Evolutionary conservation across 2,797 vertebrate genomes (phyloP).

Genomic region (Hapalemur alaotrensis): DNA sequence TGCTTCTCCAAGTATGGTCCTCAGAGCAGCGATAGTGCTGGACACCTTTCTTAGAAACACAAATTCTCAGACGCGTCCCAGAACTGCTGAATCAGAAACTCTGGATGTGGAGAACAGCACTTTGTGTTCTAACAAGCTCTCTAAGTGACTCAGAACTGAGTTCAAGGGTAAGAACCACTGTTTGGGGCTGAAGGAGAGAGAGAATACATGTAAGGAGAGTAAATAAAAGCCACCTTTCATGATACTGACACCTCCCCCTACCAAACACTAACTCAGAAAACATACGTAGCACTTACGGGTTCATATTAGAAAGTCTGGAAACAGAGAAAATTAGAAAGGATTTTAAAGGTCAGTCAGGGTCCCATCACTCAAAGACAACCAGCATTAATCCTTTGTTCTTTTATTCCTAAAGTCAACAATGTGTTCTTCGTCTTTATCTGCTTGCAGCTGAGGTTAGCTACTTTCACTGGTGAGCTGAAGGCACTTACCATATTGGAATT

Average conservation of each 20-base stretch:
- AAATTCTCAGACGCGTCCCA: fast-evolving
- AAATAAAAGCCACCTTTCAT: background rate
- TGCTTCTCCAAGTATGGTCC: background rate
- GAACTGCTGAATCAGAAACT: background rate
- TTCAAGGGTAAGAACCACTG: background rate
- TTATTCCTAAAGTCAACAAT: background rate
- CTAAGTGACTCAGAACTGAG: background rate
- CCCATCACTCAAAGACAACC: background rate
- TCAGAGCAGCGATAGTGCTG: background rate
- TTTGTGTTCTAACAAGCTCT: background rate
- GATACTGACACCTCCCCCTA: too few relatives aligned
- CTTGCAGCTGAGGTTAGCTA: too few relatives aligned
- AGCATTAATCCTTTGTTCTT: background rate
- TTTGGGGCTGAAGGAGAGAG: background rate
- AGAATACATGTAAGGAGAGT: background rate
- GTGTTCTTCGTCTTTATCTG: background rate
- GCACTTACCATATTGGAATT: background rate
- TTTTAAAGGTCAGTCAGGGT: background rate
- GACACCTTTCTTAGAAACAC: background rate
- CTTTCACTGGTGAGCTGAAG: background rate
- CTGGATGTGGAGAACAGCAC: background rate
- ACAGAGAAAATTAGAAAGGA: background rate
- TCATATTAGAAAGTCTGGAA: background rate
- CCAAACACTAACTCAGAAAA: background rate
- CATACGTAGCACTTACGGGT: background rate